A percentile compares a stretch with the other conserved stretches of the same genome.
Conservation (phyloP, 1,140 invertebrate species). For the Drosophila hydei region DNA sequence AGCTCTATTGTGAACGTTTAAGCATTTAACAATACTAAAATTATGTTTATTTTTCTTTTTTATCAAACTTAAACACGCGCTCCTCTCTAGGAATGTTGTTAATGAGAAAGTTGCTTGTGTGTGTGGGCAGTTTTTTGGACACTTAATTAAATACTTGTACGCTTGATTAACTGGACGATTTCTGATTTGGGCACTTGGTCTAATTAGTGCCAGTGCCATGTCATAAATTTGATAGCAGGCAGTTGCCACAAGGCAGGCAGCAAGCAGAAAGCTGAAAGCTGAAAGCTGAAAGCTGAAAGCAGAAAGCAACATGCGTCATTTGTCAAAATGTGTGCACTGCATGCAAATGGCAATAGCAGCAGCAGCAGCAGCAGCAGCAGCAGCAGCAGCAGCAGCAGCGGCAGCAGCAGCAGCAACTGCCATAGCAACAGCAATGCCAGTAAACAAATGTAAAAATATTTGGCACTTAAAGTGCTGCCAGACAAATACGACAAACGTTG, state of each 20-base stretch:
- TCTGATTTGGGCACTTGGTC: conserved; percentile 52
- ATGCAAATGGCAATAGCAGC: conserved; percentile 42
- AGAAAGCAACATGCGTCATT: conserved; percentile 40
- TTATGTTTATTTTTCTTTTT: neutral
- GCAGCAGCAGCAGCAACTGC: conserved; percentile 24
- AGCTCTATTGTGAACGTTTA: no score
- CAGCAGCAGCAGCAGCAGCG: conserved; percentile 26
- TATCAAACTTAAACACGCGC: neutral
- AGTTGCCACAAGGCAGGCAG: conserved; percentile 7
- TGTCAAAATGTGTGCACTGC: conserved; percentile 38
- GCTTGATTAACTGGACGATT: conserved; percentile 61
- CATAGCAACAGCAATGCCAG: conserved; percentile 39
- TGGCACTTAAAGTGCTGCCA: conserved; percentile 79
- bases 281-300: conserved; percentile 9
- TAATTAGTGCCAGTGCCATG: conserved; percentile 55
- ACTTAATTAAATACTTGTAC: conserved; percentile 73
- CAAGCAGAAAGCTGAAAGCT: conserved; percentile 5
- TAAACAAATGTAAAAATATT: conserved; percentile 80
- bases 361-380: conserved; percentile 19
- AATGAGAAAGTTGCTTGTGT: conserved; percentile 29
- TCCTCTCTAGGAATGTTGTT: neutral
- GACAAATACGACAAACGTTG: conserved; percentile 81
- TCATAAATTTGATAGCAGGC: conserved; percentile 60
- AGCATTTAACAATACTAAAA: neutral
- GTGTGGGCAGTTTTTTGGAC: conserved; percentile 11